Conservation (phyloP, 1,140 invertebrate genomes). For the Helicoverpa armigera region DNA sequence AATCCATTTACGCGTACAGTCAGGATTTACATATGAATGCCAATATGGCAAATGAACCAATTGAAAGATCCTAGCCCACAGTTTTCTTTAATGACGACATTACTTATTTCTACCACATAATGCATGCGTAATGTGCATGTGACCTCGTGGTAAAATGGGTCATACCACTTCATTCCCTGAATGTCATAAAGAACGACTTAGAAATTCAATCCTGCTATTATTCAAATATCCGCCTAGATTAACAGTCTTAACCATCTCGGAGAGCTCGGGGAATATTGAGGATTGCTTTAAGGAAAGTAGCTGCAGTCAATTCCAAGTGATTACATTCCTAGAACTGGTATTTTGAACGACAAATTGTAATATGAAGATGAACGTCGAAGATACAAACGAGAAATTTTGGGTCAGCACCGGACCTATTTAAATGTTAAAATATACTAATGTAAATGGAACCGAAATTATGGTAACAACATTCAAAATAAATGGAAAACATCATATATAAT, state of each 20-base stretch:
- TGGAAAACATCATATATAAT: constrained; percentile 17
- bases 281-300: background rate
- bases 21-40: background rate
- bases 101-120: constrained; percentile 20
- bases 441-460: constrained; percentile 19
- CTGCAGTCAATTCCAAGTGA: background rate
- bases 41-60: background rate
- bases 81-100: constrained; percentile 13
- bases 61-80: background rate
- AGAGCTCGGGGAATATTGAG: background rate
- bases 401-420: background rate
- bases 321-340: background rate
- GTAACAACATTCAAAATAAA: constrained; percentile 20
- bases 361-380: background rate
- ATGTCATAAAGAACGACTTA: constrained; percentile 17
- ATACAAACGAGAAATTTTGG: background rate
- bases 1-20: background rate
- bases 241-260: too few species aligned
- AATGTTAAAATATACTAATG: constrained; percentile 2
- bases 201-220: constrained; percentile 28
- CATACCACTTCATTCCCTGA: constrained; percentile 22
- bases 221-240: background rate
- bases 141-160: constrained; percentile 31
- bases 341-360: background rate
- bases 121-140: constrained; percentile 37